phyloP scores from a whole-genome alignment of 2,888 invertebrate species.

The Luperina nickerlii region DNA sequence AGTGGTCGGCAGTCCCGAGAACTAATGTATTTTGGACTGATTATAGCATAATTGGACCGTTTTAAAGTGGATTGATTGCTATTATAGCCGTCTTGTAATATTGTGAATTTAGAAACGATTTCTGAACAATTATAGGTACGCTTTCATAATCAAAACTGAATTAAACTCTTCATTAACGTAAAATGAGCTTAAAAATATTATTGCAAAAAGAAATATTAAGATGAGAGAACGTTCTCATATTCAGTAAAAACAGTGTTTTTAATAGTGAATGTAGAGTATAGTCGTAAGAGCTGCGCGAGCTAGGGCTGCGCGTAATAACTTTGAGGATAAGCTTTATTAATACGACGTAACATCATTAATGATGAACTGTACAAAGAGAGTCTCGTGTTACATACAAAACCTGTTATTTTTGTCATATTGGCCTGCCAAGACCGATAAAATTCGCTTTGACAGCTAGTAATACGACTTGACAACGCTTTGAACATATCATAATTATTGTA shows the following conservation, averaged over 20 bases:
- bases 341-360: background rate
- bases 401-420: background rate
- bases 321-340: background rate
- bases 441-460: background rate
- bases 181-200: slow-evolving; percentile 24
- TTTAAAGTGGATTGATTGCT: background rate
- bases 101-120: background rate
- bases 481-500: background rate
- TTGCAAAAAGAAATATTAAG: slow-evolving; percentile 14
- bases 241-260: slow-evolving; percentile 11
- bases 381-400: background rate
- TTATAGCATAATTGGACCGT: background rate
- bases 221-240: slow-evolving; percentile 4
- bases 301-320: slow-evolving; percentile 5
- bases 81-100: background rate
- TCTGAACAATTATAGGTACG: background rate
- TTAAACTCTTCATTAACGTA: slow-evolving; percentile 4
- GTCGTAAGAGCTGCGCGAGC: background rate
- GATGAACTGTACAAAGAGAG: background rate
- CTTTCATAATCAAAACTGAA: slow-evolving; percentile 5
- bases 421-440: background rate
- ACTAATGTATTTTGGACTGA: background rate
- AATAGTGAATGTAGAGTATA: slow-evolving; percentile 7
- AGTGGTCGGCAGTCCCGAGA: background rate
- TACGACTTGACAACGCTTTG: background rate